Evolutionary conservation across 2,113 vertebrate genomes (phyloP).

Genomic region (Anser cygnoides): DNA sequence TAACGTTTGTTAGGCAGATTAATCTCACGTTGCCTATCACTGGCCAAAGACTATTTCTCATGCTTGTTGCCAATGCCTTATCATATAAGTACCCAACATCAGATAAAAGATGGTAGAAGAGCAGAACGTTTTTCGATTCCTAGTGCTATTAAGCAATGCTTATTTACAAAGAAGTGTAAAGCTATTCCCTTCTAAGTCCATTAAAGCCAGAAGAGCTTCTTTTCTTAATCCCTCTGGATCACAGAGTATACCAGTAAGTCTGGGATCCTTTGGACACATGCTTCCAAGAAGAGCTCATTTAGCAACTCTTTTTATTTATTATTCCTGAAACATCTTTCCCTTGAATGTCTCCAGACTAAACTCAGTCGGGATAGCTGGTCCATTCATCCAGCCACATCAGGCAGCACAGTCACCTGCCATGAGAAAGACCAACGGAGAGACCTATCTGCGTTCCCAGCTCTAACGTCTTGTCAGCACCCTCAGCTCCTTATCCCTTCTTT

Average conservation of each 20-base stretch:
- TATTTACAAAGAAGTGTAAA: neutral
- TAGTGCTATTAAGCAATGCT: rapidly evolving
- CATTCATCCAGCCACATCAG: neutral
- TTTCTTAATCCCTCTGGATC: slow-evolving; percentile 20
- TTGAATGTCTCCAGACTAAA: rapidly evolving
- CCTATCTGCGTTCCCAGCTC: neutral
- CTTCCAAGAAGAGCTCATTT: neutral
- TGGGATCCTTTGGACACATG: neutral
- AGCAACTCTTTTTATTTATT: neutral
- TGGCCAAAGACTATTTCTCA: neutral
- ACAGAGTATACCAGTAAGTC: neutral
- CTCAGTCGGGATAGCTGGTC: rapidly evolving
- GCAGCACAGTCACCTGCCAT: neutral
- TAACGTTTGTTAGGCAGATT: neutral
- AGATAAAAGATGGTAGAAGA: neutral
- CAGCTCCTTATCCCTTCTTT: neutral
- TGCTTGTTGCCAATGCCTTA: neutral
- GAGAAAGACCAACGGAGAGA: neutral
- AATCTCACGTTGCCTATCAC: neutral
- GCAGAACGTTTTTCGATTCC: neutral
- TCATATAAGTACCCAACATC: rapidly evolving
- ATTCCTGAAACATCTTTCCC: neutral
- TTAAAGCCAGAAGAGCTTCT: slow-evolving; percentile 35
- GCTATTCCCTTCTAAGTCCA: neutral
- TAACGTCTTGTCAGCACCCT: rapidly evolving